Conservation (phyloP, 35 echinoderm and acorn worm species). For the Strongylocentrotus purpuratus region DNA sequence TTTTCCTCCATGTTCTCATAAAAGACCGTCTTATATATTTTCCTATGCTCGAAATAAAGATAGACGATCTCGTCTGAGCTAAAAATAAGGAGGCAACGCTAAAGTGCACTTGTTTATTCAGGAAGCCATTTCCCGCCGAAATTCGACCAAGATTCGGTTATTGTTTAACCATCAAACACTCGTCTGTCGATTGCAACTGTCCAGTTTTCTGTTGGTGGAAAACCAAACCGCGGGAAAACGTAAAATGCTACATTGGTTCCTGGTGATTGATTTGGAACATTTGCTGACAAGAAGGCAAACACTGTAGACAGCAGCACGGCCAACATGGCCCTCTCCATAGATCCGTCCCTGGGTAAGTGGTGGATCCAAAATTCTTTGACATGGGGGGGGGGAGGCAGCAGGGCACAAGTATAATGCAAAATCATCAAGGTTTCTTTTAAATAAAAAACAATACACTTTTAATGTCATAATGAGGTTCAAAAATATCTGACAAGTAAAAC, state of each 20-base stretch:
- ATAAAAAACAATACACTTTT: too few relatives aligned
- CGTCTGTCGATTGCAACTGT: background rate
- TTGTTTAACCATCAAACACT: slow-evolving; percentile 5
- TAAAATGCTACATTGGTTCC: background rate
- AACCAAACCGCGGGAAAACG: background rate
- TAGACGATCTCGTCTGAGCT: background rate
- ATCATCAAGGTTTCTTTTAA: too few relatives aligned
- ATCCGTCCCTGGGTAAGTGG: too few relatives aligned
- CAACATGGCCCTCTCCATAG: too few relatives aligned
- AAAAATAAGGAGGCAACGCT: background rate
- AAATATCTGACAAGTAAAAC: too few relatives aligned
- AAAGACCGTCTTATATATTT: too few relatives aligned
- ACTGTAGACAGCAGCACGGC: background rate
- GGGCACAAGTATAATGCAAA: too few relatives aligned
- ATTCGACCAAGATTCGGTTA: background rate
- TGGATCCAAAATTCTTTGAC: too few relatives aligned
- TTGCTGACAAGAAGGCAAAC: background rate
- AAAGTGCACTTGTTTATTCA: background rate
- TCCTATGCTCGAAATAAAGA: too few relatives aligned
- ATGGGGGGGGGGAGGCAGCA: too few relatives aligned
- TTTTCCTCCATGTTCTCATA: too few relatives aligned
- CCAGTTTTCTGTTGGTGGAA: background rate
- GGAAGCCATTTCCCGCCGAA: background rate
- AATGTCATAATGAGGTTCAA: too few relatives aligned
- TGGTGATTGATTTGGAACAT: background rate